These are phyloP conservation scores for Caenorhabditis tropicalis DNA, from an alignment of 1,140 invertebrate species.

Conservation along the genomic window DNA sequence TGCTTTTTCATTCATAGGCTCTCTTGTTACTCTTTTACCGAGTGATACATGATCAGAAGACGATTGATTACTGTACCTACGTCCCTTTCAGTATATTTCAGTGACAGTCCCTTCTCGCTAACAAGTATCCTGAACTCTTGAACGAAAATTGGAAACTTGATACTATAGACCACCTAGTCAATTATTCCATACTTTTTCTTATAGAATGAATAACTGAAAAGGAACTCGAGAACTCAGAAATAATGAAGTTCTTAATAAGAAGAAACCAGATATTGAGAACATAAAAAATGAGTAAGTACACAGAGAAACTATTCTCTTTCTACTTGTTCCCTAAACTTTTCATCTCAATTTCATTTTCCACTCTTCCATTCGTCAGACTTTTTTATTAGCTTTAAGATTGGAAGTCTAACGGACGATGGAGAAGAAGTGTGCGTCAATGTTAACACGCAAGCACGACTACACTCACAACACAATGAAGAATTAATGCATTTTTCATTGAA, in stretches of 20 bases:
- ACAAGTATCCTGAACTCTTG: background rate
- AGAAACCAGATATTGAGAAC: background rate
- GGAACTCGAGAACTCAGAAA: background rate
- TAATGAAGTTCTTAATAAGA: background rate
- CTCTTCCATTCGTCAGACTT: slow-evolving; percentile 31
- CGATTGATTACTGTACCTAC: too few species aligned
- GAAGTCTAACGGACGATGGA: background rate
- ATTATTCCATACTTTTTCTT: background rate
- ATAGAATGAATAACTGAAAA: background rate
- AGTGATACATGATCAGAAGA: too few species aligned
- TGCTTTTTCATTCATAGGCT: too few species aligned
- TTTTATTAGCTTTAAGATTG: slow-evolving; percentile 41
- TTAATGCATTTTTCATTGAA: slow-evolving; percentile 34
- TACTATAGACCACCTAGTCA: slow-evolving; percentile 3
- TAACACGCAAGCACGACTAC: slow-evolving; percentile 11
- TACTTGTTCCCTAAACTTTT: background rate
- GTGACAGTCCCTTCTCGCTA: too few species aligned
- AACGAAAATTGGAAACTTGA: background rate
- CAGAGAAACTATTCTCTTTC: background rate
- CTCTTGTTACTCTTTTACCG: too few species aligned
- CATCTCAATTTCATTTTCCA: background rate
- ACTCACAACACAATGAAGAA: slow-evolving; percentile 27
- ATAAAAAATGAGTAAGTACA: background rate
- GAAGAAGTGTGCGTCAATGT: slow-evolving; percentile 13
- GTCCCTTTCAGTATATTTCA: too few species aligned